These are phyloP conservation scores for Diaphora mendica DNA, from an alignment of 2,888 invertebrate genomes.

Conservation along the genomic window DNA sequence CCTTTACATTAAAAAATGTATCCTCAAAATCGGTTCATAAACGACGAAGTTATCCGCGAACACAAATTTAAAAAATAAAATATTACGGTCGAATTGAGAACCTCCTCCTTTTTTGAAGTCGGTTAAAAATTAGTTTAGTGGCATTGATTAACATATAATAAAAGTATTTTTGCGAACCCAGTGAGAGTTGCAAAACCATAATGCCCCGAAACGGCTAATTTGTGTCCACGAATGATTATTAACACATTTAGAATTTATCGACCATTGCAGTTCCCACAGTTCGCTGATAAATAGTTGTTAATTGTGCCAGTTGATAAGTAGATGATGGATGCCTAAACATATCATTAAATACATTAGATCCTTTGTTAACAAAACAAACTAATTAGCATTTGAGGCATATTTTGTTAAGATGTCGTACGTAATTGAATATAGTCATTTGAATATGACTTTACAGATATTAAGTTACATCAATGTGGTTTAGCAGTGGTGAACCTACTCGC, in stretches of 20 bases:
- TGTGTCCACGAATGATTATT: background rate
- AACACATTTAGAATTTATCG: conserved; percentile 1
- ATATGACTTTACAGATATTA: background rate
- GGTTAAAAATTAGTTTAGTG: too few relatives aligned
- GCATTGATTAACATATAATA: background rate
- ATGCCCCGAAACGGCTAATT: background rate
- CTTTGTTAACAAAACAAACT: conserved; percentile 9
- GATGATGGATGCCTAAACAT: conserved; percentile 7
- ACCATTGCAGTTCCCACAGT: conserved; percentile 18
- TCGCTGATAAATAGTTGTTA: conserved; percentile 6
- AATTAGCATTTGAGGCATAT: background rate
- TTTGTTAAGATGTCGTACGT: background rate
- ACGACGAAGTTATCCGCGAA: too few relatives aligned
- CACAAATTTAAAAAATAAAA: too few relatives aligned
- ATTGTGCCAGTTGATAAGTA: conserved; percentile 20
- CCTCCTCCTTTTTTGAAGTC: too few relatives aligned
- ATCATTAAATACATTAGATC: conserved; percentile 1
- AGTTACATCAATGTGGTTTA: background rate
- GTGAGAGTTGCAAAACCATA: background rate
- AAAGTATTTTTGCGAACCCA: background rate
- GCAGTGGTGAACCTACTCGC: background rate
- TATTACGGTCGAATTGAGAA: too few relatives aligned
- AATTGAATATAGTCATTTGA: background rate
- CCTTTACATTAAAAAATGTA: too few relatives aligned
- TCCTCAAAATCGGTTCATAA: too few relatives aligned